Evolutionary conservation across 2,113 vertebrate species (phyloP), one percentile per base, ranked within the genome.

Genomic region (Grammomys surdaster): DNA sequence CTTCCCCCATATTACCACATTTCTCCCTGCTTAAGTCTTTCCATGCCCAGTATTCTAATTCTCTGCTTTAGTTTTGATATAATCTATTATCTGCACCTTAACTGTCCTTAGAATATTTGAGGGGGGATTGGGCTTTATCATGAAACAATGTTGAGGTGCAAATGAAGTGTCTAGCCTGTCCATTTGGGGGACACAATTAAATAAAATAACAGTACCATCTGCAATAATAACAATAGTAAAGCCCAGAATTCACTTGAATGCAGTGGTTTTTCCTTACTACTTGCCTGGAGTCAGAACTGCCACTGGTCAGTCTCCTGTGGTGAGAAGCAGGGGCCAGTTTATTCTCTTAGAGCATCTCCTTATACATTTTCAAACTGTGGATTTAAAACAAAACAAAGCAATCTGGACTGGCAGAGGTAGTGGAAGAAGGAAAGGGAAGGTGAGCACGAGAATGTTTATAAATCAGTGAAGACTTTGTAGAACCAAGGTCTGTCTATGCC

Each of bases 181-280:
- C 46, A 60, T 88, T 82, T 3, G 11, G 11, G 28, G 19, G 14
- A 75, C 26, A 8, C 13, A 51, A 22, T 75, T 46, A 96, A 76
- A 69, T 17, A 3, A 70, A 51, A 76, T 70, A 84, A 9, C 26
- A 40, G 10, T 67, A 80, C 36, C 75, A 3, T 89, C 92, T 81
- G 43, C 10, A 65, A 80, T 51, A 96, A 67, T 46, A 85, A 24
- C 40, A 28, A 31, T 67, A 70, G 84, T 76, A 48, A 70, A 86
- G 77, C 76, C 92, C 31, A 88, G 48, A 75, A 48, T 89, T 89
- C 70, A 63, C 80, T 95, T 82, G 80, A 91, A 86, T 40, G 54
- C 28, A 86, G 28, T 0, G 0, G 4, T 88, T 94, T 94, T 88
- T 73, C 63, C 40, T 75, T 43, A 65, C 19, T 48, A n/a, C 14